Base-by-base conservation (phyloP, 2,797 vertebrate genomes). In the Mastacembelus armatus region DNA sequence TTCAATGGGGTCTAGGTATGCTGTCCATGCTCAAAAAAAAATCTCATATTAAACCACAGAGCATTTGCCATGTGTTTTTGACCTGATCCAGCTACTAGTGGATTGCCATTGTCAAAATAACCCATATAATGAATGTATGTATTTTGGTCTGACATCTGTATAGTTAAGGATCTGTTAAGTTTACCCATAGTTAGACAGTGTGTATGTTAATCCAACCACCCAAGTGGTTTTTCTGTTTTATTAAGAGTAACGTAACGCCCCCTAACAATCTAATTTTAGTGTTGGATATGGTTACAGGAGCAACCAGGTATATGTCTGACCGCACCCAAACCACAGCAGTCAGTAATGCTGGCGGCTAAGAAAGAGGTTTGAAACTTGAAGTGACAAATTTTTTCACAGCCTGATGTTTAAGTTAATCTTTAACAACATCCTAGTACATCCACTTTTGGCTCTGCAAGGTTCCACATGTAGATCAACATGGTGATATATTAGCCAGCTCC, bases 301-400 rank as follows among this genome's bases (percentile, higher is more conserved):
- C n/a, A 38, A 59, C 26, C 56, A 57, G 56, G 65, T 14, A 47
- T 18, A 51, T 51, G 36, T 33, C 10, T 44, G 39, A 57, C 72
- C 52, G 35, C 42, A 35, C 38, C 33, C 32, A 43, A n/a, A 36
- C 58, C 59, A 15, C 65, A 62, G 50, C 18, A 33, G n/a, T 33
- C 32, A 39, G 30, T 19, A 60, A 60, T 36, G 18, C 39, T 8
- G 40, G 57, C n/a, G n/a, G n/a, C n/a, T n/a, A 10, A 32, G 48
- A 24, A 26, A 27, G 26, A 24, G 15, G 4, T 33, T 47, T 22
- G n/a, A 35, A 45, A 45, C 26, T 4, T 38, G 73, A 10, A 47
- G 22, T 14, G 24, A 42, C 35, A 36, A 22, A 21, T 7, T 8
- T 10, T 11, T 19, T 40, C 15, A 8, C 8, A 51, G 27, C 4